These are phyloP conservation scores for Athene cunicularia DNA, from an alignment of 2,113 vertebrate genomes.

Conservation along the genomic window DNA sequence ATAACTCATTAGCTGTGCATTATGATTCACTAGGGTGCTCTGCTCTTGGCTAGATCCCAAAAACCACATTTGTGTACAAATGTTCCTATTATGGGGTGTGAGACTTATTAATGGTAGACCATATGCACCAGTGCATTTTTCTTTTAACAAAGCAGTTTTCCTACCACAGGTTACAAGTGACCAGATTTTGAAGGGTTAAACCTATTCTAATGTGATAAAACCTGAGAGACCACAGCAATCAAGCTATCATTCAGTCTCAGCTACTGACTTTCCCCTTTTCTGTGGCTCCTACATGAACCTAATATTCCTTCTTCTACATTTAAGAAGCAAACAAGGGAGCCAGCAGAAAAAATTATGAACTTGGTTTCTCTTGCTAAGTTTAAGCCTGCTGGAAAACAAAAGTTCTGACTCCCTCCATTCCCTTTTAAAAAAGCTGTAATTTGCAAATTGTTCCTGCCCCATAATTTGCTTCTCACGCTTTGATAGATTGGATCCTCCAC, in stretches of 20 bases:
- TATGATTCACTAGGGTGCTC: slow-evolving; percentile 73
- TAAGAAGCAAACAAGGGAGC: slow-evolving; percentile 6
- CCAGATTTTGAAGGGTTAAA: slow-evolving; percentile 73
- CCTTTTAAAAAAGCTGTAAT: background rate
- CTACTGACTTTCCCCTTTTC: slow-evolving; percentile 45
- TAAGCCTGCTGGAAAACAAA: background rate
- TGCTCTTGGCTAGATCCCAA: slow-evolving; percentile 75
- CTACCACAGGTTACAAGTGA: slow-evolving; percentile 50
- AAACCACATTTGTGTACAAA: slow-evolving; percentile 76
- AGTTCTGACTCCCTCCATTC: background rate
- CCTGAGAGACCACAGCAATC: slow-evolving; percentile 56
- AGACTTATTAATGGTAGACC: slow-evolving; percentile 73
- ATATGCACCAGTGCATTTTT: slow-evolving; percentile 63
- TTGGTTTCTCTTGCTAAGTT: background rate
- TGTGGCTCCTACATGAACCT: background rate
- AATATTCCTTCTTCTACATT: slow-evolving; percentile 38
- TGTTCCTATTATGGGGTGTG: slow-evolving; percentile 76
- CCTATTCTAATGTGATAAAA: slow-evolving; percentile 71
- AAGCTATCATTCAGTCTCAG: slow-evolving; percentile 49
- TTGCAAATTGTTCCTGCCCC: background rate
- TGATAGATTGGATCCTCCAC: background rate
- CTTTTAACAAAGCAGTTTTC: slow-evolving; percentile 53
- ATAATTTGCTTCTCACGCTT: background rate
- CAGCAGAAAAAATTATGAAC: background rate
- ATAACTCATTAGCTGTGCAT: slow-evolving; percentile 77